Base-by-base conservation (phyloP, 2,888 invertebrate genomes). In the Ptychoptera albimana region DNA sequence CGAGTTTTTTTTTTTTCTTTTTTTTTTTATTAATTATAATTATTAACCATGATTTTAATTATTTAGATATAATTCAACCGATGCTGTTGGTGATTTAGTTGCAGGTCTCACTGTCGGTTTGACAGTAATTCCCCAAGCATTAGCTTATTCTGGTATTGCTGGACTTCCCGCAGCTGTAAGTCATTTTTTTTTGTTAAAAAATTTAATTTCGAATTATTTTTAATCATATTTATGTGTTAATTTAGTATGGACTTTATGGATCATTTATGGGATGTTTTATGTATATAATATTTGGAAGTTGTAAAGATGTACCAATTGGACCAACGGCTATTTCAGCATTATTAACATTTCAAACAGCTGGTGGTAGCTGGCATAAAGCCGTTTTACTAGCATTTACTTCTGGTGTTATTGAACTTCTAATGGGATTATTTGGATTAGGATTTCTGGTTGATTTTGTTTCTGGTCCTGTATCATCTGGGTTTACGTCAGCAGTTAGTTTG, bases 101-200 rank as follows among this genome's bases (percentile, higher is more conserved):
- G 92, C 93, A 5, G 92, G 92, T 45, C 67, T 93, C 46, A 91
- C 92, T 2, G 92, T 93, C 11, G 93, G 91, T 0, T 73, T 93
- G 47, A 93, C 92, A 1, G 89, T 93, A 45, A 89, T 94, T 54
- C 93, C 92, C 11, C 92, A 92, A 67, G 83, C 84, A 11, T 68
- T 86, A 47, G 86, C 86, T 10, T 86, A 86, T 64, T 74, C 83
- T 29, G 82, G 78, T 59, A 80, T 85, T 48, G 85, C 85, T 40
- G 82, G 83, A 14, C 67, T 86, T 49, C 82, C 84, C 43, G 73
- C 82, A 29, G 69, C 78, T 60, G 77, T 76, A 59, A 58, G 61
- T 59, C 41, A 29, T 7, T 39, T n/a, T n/a, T n/a, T n/a, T n/a
- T n/a, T n/a, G n/a, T n/a, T n/a, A n/a, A n/a, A n/a, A 37, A 8